These are phyloP conservation scores for Strigamia transsilvanica DNA, from an alignment of 2,888 invertebrate species.

Conservation along the genomic window DNA sequence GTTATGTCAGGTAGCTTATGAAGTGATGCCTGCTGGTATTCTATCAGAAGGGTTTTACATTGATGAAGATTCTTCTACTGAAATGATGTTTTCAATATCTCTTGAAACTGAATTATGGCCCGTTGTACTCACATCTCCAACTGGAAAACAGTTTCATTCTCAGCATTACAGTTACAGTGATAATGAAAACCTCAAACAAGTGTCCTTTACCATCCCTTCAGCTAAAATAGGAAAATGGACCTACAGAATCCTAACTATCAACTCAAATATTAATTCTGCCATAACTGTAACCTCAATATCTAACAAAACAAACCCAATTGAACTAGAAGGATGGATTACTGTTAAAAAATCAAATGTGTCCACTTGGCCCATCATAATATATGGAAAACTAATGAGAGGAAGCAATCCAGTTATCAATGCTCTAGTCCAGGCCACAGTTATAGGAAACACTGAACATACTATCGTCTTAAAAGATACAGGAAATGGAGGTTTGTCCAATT, in stretches of 20 bases:
- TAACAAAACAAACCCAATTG: conserved; percentile 21
- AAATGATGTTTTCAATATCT: not conserved
- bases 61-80: conserved; percentile 12
- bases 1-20: not conserved
- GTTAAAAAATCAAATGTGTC: not conserved
- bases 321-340: conserved; percentile 37
- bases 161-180: not conserved
- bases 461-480: conserved; percentile 19
- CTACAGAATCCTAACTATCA: not conserved
- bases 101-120: not conserved
- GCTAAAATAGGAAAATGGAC: not conserved
- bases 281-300: not conserved
- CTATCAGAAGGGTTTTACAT: not conserved
- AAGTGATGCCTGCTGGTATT: not conserved
- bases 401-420: conserved; percentile 60
- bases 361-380: conserved; percentile 57
- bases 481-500: conserved; percentile 46
- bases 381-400: conserved; percentile 60
- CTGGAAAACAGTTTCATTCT: conserved; percentile 7
- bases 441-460: conserved; percentile 53
- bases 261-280: not conserved
- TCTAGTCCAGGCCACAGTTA: conserved; percentile 60
- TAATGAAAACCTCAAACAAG: not conserved
- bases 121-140: not conserved
- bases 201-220: not conserved